phyloP scores from a whole-genome alignment of 2,888 invertebrate genomes.

The Hydrotaea cyrtoneurina region DNA sequence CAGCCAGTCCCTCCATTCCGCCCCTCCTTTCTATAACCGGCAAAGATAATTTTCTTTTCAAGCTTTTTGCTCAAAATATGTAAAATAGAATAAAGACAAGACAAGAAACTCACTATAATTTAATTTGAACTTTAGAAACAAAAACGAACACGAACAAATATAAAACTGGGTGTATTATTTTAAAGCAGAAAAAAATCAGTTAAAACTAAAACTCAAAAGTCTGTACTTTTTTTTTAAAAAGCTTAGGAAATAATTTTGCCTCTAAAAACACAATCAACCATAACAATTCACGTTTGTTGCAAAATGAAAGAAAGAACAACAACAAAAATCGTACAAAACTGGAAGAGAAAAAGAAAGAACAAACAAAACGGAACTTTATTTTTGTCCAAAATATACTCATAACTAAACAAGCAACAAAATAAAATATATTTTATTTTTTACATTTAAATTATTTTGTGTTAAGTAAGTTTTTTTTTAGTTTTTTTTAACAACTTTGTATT shows the following conservation, averaged over 20 bases:
- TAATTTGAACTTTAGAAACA: slow-evolving; percentile 37
- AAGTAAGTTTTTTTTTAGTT: slow-evolving; percentile 18
- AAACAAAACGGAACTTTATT: slow-evolving; percentile 31
- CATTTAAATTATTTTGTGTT: slow-evolving; percentile 40
- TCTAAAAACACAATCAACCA: neutral
- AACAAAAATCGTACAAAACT: slow-evolving; percentile 50
- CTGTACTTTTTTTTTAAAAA: neutral
- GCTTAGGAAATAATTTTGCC: neutral
- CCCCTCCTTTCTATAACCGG: neutral
- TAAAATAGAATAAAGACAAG: slow-evolving; percentile 32
- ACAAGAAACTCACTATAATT: slow-evolving; percentile 12
- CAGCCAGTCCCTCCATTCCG: neutral
- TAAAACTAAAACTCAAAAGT: too few relatives aligned
- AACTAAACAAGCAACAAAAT: slow-evolving; percentile 34
- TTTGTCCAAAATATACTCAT: slow-evolving; percentile 58
- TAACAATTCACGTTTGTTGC: neutral
- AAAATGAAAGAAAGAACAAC: neutral
- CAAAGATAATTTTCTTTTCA: neutral
- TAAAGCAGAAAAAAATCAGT: slow-evolving; percentile 13
- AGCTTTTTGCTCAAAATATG: slow-evolving; percentile 28
- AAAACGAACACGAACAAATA: slow-evolving; percentile 63
- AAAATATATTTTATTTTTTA: slow-evolving; percentile 36
- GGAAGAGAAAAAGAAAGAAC: neutral
- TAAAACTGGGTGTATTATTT: neutral
- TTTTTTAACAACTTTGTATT: slow-evolving; percentile 51